phyloP scores from a whole-genome alignment of 2,888 invertebrate species.

The Byasa hedistus region DNA sequence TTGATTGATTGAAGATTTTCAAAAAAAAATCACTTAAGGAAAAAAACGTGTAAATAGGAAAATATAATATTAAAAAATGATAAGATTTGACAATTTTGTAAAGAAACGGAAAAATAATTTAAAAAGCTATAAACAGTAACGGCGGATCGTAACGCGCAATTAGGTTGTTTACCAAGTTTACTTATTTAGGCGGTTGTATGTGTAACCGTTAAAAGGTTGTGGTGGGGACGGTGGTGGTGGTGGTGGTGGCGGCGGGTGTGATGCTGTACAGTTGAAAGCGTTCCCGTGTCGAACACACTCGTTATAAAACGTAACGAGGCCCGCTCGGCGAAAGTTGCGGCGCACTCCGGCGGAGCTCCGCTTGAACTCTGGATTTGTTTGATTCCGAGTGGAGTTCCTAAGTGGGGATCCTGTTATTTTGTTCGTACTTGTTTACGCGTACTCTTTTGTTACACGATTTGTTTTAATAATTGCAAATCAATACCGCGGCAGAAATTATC shows the following conservation, averaged over 20 bases:
- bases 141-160: slow-evolving; percentile 9
- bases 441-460: too few species aligned
- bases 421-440: too few species aligned
- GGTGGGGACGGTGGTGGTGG: not conserved
- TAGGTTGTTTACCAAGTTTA: slow-evolving; percentile 24
- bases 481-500: too few species aligned
- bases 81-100: too few species aligned
- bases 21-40: too few species aligned
- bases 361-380: slow-evolving; percentile 16
- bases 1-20: too few species aligned
- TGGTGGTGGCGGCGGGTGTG: not conserved
- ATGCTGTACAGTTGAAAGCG: slow-evolving; percentile 24
- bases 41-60: too few species aligned
- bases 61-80: too few species aligned
- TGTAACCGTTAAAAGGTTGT: not conserved
- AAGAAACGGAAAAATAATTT: too few species aligned
- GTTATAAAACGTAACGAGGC: slow-evolving; percentile 30
- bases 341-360: too few species aligned
- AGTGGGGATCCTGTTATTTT: not conserved
- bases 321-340: slow-evolving; percentile 25
- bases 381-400: not conserved
- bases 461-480: too few species aligned
- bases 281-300: slow-evolving; percentile 26
- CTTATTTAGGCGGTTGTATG: slow-evolving; percentile 18
- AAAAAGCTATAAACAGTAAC: too few species aligned